Evolutionary conservation across 2,888 invertebrate genomes (phyloP), one percentile per base, ranked within the genome.

Genomic region (Dryobotodes eremita): DNA sequence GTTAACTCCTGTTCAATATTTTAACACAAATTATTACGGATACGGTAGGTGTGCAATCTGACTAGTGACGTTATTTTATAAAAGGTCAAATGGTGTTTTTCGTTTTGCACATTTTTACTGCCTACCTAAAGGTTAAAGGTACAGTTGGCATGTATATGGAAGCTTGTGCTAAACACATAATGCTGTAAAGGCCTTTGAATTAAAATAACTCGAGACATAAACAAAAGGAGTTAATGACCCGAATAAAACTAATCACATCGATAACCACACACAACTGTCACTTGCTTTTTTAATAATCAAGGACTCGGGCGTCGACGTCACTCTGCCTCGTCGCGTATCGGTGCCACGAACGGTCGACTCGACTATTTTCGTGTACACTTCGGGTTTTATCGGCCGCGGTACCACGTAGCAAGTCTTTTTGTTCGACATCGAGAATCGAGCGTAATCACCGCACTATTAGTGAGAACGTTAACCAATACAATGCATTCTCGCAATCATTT

Each of bases 201-300:
- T 17, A 10, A 73, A 80, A 70, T 53, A 70, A 55, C 65, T 17
- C n/a, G 48, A 69, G 36, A 42, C 53, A 74, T 78, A 86, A 86
- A 82, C 80, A 82, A 79, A 82, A 76, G 73, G 66, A 79, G 81
- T 80, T 87, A 90, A 89, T 89, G 83, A 88, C 86, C 88, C 64
- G 80, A 87, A 84, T 84, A 84, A 76, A 83, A 75, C 79, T 81
- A 87, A 84, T 82, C 80, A 86, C 85, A 82, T 84, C 82, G 88
- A 89, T 89, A 86, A 88, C 90, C 88, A 46, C 46, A 85, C 88
- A 88, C 89, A 92, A 90, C 90, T 92, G 92, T 92, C 92, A 91
- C 90, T 91, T 90, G 90, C 89, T 91, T 93, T 87, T 94, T 93
- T 91, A 92, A 93, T 93, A 93, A 92, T 91, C 92, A 93, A 93